phyloP scores from a whole-genome alignment of 2,888 invertebrate genomes.

The Scaptomyza polygonia region DNA sequence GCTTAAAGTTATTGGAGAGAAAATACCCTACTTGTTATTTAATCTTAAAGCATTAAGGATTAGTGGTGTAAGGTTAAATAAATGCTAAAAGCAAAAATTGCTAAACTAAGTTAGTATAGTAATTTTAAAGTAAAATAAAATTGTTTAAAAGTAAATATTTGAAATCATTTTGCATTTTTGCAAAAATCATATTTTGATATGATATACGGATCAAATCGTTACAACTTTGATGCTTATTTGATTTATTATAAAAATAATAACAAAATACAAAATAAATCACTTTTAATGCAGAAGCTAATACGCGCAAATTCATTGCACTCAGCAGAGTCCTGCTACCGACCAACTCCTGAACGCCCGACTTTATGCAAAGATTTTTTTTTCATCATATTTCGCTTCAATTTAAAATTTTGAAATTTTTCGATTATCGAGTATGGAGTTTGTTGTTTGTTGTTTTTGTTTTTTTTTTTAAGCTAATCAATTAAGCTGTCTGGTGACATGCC shows the following conservation, averaged over 20 bases:
- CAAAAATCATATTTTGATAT: not conserved
- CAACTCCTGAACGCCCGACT: conserved; percentile 49
- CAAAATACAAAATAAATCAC: conserved; percentile 43
- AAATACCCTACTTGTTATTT: too few relatives aligned
- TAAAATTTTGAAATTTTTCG: conserved; percentile 9
- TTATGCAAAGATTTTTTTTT: conserved; percentile 68
- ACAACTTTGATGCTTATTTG: not conserved
- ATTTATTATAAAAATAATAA: not conserved
- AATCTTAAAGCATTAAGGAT: too few relatives aligned
- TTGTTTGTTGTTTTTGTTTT: conserved; percentile 9
- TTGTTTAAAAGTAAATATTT: too few relatives aligned
- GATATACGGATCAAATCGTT: not conserved
- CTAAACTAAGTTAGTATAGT: too few relatives aligned
- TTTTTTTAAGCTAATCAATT: conserved; percentile 75
- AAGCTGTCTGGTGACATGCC: conserved; percentile 72
- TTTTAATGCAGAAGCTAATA: conserved; percentile 25
- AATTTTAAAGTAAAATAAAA: too few relatives aligned
- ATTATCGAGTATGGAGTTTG: too few relatives aligned
- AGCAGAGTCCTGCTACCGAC: conserved; percentile 10
- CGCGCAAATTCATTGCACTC: not conserved
- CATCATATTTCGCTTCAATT: not conserved
- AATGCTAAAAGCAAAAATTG: too few relatives aligned
- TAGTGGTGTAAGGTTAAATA: too few relatives aligned
- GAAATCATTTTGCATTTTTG: not conserved
- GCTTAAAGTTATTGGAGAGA: too few relatives aligned